Base-by-base conservation (phyloP, 1,140 invertebrate species). In the Calephelis nemesis region DNA sequence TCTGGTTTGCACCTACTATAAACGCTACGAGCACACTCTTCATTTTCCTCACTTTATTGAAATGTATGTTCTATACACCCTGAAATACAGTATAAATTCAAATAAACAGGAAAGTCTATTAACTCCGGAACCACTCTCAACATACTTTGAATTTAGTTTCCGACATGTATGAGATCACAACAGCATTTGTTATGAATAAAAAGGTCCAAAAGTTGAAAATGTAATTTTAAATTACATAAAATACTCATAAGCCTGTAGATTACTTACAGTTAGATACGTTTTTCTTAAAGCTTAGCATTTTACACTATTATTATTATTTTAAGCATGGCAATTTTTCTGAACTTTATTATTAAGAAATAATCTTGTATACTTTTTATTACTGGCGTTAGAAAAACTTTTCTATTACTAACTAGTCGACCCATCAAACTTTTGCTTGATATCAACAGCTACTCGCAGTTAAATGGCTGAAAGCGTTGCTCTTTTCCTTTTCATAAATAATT, bases 141-240 rank as follows among this genome's bases (percentile, higher is more conserved):
- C 58, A 60, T 60, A 60, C 58, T 60, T 60, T 60, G 39, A 60
- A 60, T 60, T 60, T 60, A 60, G 58, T 60, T 60, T 60, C 58
- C 30, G 58, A 11, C 58, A 60, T 39, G 39, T 39, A 60, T 60
- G 58, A 60, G 30, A 60, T 40, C 58, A 60, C 30, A 40, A 40
- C 30, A 60, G 58, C 39, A 60, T 60, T 60, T 60, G 42, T 39
- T 40, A 40, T 42, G 12, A 60, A 60, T 39, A 60, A 60, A 40
- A 39, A 49, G n/a, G n/a, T 49, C 4, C 15, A 12, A 30, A 58
- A 58, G 54, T 39, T 58, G 10, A 12, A 58, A 58, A 58, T 58
- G 54, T 15, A 58, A 39, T 58, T 58, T 58, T 39, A 39, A 58
- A 58, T 39, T 45, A 45, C 0, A 39, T 39, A 58, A 58, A 30